Conservation (phyloP, 2,888 invertebrate genomes). For the Cerastis leucographa region DNA sequence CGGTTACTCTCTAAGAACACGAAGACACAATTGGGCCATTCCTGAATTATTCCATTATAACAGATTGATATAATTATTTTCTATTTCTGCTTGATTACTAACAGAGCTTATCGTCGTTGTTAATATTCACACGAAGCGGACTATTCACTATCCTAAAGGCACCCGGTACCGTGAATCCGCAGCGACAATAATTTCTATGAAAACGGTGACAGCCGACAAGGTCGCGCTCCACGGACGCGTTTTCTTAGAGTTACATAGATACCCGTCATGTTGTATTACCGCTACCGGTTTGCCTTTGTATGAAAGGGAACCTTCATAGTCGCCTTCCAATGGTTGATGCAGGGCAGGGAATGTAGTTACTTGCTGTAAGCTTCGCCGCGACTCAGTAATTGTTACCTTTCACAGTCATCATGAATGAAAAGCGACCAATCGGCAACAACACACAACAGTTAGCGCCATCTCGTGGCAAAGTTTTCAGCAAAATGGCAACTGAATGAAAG, state of each 20-base stretch:
- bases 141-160: slow-evolving; percentile 16
- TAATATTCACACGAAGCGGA: slow-evolving; percentile 30
- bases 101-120: slow-evolving; percentile 47
- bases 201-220: not conserved
- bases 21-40: slow-evolving; percentile 62
- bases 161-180: not conserved
- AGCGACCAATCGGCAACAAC: not conserved
- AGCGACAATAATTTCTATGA: not conserved
- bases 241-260: not conserved
- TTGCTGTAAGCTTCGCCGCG: not conserved
- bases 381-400: not conserved
- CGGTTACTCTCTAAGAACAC: slow-evolving; percentile 3
- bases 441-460: not conserved
- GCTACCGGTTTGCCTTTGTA: not conserved
- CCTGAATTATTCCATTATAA: slow-evolving; percentile 66
- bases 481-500: not conserved
- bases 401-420: not conserved
- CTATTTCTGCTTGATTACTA: slow-evolving; percentile 45
- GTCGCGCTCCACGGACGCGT: not conserved
- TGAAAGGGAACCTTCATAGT: not conserved
- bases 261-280: not conserved
- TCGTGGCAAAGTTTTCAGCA: not conserved
- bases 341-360: not conserved
- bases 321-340: not conserved
- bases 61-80: slow-evolving; percentile 49